Evolutionary conservation across 1,140 invertebrate species (phyloP).

Genomic region (Ctenoplectra terminalis): DNA sequence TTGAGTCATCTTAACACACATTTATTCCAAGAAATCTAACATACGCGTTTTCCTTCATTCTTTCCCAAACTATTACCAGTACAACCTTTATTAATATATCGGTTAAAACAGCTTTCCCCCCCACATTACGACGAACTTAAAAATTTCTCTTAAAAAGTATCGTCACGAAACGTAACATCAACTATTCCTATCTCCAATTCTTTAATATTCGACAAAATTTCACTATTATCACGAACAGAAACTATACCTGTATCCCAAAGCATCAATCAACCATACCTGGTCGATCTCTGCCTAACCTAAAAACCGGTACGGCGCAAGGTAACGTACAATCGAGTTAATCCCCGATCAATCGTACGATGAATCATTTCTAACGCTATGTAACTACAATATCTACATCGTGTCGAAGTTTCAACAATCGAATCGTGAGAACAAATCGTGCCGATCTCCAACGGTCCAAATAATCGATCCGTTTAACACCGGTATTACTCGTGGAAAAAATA

Average conservation of each 20-base stretch:
- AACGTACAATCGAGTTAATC: neutral
- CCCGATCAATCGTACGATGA: neutral
- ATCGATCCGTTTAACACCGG: neutral
- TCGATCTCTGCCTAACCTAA: constrained; percentile 41
- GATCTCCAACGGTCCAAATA: neutral
- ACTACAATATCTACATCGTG: neutral
- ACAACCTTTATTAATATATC: too few species aligned
- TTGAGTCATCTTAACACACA: neutral
- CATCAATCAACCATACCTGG: too few species aligned
- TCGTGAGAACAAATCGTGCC: neutral
- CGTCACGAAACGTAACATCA: too few species aligned
- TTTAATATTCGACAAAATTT: too few species aligned
- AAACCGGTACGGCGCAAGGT: constrained; percentile 13
- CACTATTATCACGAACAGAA: too few species aligned
- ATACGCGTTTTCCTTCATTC: neutral
- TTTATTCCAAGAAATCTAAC: neutral
- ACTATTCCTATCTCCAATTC: too few species aligned
- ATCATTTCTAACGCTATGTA: neutral
- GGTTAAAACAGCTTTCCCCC: neutral
- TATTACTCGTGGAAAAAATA: neutral
- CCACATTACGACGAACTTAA: too few species aligned
- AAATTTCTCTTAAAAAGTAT: too few species aligned
- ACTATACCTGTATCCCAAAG: too few species aligned
- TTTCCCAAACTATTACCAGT: too few species aligned
- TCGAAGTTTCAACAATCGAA: neutral